Base-by-base conservation (phyloP, 2,888 invertebrate genomes). In the Linyphia triangularis region DNA sequence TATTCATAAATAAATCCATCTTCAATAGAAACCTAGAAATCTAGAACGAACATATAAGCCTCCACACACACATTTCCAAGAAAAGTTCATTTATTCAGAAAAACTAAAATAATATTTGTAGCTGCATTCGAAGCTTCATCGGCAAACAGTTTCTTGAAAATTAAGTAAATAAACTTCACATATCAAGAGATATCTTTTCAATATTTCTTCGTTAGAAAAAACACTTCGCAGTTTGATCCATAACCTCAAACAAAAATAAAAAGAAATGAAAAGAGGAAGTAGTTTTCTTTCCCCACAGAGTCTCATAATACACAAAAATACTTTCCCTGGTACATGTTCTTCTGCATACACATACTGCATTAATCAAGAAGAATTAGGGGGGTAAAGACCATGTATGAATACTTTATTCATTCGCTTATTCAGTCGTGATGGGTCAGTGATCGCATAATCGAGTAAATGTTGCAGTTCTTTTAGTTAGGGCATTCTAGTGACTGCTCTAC, bases 361-460 rank as follows among this genome's bases (percentile, higher is more conserved):
- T 40, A 69, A 69, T 69, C 69, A 69, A 22, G 22, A 69, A 19
- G 69, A 69, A 33, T 40, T 22, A n/a, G 69, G 37, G 24, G 22
- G 19, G 30, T 40, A 69, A 40, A 69, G 69, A 69, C 24, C 22
- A 22, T 3, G n/a, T 9, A 37, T 69, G 69, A 69, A 69, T 69
- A 40, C 40, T 69, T 69, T 22, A 69, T 33, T 3, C 22, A 22
- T 40, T 69, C 10, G 24, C 19, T 37, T 69, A 24, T 28, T 10
- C 10, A 67, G 13, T 19, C 6, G 69, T 13, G 26, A 10, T 63
- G 26, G 3, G 16, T 43, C 13, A 43, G 13, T 22, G 16, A 69
- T 10, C 69, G 22, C 28, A 26, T 13, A 63, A 63, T 13, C 24
- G 19, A 69, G 13, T 13, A 22, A 69, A 10, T 28, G 33, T 40